A percentile compares a stretch with the other conserved stretches of the same genome.
Conservation (phyloP, 2,113 vertebrate species). For the Cyanoderma ruficeps region DNA sequence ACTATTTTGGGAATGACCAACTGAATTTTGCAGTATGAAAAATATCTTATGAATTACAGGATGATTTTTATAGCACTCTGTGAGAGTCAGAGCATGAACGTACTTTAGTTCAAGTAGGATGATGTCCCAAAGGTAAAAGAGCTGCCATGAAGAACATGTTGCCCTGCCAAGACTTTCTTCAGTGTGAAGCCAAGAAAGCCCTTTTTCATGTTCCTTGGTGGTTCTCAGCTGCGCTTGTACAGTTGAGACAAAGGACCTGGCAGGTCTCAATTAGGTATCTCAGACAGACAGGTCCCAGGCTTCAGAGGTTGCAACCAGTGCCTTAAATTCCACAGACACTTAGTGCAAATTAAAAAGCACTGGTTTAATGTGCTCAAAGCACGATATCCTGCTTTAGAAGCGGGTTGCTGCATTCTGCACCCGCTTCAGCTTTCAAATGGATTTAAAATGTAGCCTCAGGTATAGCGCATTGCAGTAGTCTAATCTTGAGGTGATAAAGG, state of each 20-base stretch:
- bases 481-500: constrained; percentile 70
- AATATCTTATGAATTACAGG: neutral
- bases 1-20: neutral
- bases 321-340: constrained; percentile 25
- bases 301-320: constrained; percentile 10
- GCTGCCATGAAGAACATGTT: neutral
- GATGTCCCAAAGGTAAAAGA: neutral
- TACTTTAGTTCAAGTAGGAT: neutral
- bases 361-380: constrained; percentile 30
- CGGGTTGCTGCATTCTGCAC: constrained; percentile 28
- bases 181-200: neutral
- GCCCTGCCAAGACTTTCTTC: neutral
- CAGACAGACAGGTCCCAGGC: neutral
- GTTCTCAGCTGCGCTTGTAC: neutral
- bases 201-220: neutral
- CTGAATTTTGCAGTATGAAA: neutral
- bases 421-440: constrained; percentile 65
- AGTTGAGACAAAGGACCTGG: neutral
- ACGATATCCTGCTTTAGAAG: constrained; percentile 42
- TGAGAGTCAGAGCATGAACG: neutral
- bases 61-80: neutral
- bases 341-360: constrained; percentile 30
- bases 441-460: constrained; percentile 70
- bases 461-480: constrained; percentile 53
- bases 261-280: neutral